Percentiles rank a stretch among this genome's conserved stretches.
Evolutionary conservation across 2,113 vertebrate genomes (phyloP).

Genomic region (Falcunculus frontatus): DNA sequence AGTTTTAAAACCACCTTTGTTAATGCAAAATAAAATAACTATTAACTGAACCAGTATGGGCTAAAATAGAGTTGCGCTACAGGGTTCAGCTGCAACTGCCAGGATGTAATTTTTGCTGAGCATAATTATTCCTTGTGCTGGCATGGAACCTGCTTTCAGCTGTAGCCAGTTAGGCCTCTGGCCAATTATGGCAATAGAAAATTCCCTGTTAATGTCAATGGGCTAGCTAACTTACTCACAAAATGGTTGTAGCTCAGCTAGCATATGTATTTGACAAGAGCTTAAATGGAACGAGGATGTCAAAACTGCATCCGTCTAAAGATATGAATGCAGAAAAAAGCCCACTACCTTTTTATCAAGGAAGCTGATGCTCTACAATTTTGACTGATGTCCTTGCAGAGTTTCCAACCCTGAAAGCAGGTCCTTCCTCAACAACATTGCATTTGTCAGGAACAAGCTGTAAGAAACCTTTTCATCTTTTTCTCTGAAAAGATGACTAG

Average conservation of each 20-base stretch:
- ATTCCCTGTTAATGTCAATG: neutral
- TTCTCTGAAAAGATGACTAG: neutral
- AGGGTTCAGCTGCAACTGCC: neutral
- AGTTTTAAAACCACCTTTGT: neutral
- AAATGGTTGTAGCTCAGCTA: neutral
- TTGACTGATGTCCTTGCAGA: neutral
- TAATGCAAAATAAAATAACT: neutral
- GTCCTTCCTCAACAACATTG: neutral
- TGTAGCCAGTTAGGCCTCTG: neutral
- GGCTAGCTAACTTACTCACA: neutral
- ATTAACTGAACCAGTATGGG: neutral
- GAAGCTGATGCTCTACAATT: neutral
- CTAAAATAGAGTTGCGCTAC: neutral
- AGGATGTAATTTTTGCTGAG: neutral
- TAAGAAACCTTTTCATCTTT: neutral
- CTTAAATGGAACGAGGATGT: neutral
- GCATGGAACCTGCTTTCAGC: slow-evolving; percentile 12
- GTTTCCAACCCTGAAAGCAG: neutral
- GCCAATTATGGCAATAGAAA: neutral
- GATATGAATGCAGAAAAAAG: neutral
- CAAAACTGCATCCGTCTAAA: neutral
- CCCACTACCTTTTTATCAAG: neutral
- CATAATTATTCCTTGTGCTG: neutral
- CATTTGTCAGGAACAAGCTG: neutral
- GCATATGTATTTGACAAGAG: neutral